A percentile compares a stretch with the other conserved stretches of the same genome.
These are phyloP conservation scores for Ciconia boyciana DNA, from an alignment of 2,113 vertebrate species.

Conservation along the genomic window DNA sequence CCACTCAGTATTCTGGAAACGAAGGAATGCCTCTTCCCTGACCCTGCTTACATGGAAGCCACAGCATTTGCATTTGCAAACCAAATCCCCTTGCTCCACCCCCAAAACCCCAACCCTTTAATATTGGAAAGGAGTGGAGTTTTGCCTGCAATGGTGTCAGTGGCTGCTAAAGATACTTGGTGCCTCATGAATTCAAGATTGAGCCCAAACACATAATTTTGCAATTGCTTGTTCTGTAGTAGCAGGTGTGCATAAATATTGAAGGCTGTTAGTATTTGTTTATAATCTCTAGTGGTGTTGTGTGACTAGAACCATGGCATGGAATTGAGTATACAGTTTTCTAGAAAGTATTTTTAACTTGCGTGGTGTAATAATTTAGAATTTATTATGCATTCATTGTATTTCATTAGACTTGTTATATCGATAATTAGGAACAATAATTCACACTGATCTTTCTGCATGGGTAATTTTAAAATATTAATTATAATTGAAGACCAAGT, in stretches of 20 bases:
- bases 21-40: neutral
- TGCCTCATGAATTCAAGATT: neutral
- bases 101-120: neutral
- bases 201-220: neutral
- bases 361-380: neutral
- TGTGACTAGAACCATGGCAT: neutral
- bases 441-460: neutral
- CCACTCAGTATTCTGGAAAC: neutral
- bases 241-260: neutral
- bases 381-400: neutral
- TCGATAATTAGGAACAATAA: neutral
- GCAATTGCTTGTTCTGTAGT: neutral
- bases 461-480: neutral
- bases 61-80: neutral
- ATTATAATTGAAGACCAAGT: neutral
- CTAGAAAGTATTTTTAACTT: neutral
- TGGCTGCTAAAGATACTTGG: neutral
- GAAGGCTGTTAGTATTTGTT: neutral
- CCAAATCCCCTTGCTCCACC: neutral
- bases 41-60: neutral
- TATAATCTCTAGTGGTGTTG: neutral
- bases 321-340: neutral
- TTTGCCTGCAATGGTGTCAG: neutral
- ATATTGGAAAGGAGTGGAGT: neutral
- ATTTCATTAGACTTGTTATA: neutral